Evolutionary conservation across 1,140 invertebrate species (phyloP).

Genomic region (Venustaconcha ellipsiformis): DNA sequence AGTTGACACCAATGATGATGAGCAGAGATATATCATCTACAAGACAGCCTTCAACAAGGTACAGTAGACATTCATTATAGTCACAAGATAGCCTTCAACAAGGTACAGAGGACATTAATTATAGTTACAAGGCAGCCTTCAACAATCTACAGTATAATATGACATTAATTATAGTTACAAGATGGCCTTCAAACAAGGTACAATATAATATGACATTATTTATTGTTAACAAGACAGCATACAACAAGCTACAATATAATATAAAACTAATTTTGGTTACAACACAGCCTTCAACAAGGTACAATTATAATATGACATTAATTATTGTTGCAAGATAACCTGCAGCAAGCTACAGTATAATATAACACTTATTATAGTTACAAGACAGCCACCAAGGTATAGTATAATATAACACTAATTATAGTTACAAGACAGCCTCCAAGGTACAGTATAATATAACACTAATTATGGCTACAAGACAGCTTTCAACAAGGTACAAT

Average conservation of each 20-base stretch:
- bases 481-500: too few species aligned
- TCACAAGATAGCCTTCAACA: too few species aligned
- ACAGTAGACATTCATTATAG: constrained; percentile 6
- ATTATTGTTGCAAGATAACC: constrained; percentile 41
- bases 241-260: too few species aligned
- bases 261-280: constrained; percentile 19
- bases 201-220: not conserved
- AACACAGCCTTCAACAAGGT: constrained; percentile 66
- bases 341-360: constrained; percentile 60
- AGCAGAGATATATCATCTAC: constrained; percentile 64
- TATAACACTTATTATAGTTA: too few species aligned
- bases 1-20: constrained; percentile 53
- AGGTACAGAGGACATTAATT: too few species aligned
- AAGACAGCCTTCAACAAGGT: constrained; percentile 66
- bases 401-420: not conserved
- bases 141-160: too few species aligned
- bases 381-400: constrained; percentile 61
- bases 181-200: constrained; percentile 64
- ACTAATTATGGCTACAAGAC: too few species aligned
- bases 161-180: constrained; percentile 32
- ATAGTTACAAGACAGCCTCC: not conserved
- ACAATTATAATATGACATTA: not conserved
- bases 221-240: not conserved
- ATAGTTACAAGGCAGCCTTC: too few species aligned
- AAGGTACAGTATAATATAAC: too few species aligned